phyloP scores from a whole-genome alignment of 2,888 invertebrate species.

The Lottia scabra region DNA sequence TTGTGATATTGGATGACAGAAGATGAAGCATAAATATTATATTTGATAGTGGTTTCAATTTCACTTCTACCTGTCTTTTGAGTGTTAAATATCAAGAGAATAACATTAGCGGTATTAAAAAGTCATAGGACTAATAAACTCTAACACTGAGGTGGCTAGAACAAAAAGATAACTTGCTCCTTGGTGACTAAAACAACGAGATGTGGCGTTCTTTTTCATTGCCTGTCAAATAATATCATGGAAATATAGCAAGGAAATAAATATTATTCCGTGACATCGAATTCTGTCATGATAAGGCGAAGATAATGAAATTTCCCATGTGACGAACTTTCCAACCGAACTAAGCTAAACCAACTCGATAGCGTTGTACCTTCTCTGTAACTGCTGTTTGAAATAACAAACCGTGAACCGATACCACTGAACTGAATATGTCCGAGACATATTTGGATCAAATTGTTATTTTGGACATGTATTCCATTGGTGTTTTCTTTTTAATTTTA shows the following conservation, averaged over 20 bases:
- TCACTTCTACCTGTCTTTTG: neutral
- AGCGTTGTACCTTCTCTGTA: too few species aligned
- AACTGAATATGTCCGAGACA: too few species aligned
- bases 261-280: slow-evolving; percentile 1
- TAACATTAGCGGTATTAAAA: neutral
- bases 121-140: neutral
- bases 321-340: neutral
- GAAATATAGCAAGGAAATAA: neutral
- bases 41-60: slow-evolving; percentile 3
- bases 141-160: neutral
- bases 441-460: too few species aligned
- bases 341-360: too few species aligned
- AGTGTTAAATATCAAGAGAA: neutral
- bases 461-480: too few species aligned
- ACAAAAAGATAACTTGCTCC: neutral
- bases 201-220: neutral
- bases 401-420: too few species aligned
- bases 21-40: neutral
- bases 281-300: neutral
- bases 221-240: slow-evolving; percentile 1
- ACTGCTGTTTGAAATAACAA: too few species aligned
- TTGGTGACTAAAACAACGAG: neutral
- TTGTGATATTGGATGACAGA: neutral
- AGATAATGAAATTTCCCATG: slow-evolving; percentile 4
- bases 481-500: too few species aligned